phyloP scores from a whole-genome alignment of 2,113 vertebrate species.

The Abramis brama region DNA sequence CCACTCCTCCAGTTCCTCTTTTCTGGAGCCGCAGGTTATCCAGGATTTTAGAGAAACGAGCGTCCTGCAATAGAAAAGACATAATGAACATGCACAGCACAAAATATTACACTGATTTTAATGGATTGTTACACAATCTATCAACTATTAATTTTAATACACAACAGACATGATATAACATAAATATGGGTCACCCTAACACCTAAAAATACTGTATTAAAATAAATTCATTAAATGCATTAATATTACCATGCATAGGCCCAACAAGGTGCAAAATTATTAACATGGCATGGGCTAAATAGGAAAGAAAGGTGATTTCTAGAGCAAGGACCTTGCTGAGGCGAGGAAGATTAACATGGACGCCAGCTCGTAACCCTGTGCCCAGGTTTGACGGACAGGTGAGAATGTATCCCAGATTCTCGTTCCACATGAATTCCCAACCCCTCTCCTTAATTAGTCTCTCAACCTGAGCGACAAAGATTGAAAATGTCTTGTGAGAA shows the following conservation, averaged over 20 bases:
- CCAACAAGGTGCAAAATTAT: not conserved
- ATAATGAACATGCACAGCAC: too few species aligned
- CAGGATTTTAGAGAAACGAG: constrained; percentile 89
- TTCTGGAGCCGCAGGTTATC: constrained; percentile 94
- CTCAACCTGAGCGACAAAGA: constrained; percentile 69
- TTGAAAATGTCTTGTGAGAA: not conserved
- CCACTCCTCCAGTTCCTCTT: constrained; percentile 92
- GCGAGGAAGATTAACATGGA: constrained; percentile 76
- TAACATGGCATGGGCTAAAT: not conserved
- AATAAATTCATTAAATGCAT: not conserved
- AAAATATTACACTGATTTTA: too few species aligned
- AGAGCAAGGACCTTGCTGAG: constrained; percentile 73
- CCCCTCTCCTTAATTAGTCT: constrained; percentile 76
- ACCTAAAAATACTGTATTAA: not conserved
- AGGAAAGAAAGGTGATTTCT: not conserved
- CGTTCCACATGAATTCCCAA: constrained; percentile 82
- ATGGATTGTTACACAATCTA: not conserved
- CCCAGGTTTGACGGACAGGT: constrained; percentile 80
- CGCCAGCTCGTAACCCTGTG: constrained; percentile 76
- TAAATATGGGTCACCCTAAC: not conserved
- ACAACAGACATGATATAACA: not conserved
- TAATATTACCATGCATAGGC: not conserved
- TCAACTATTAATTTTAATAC: not conserved
- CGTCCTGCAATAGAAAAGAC: constrained; percentile 75
- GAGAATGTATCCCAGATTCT: constrained; percentile 76